Conservation (phyloP, 2,113 vertebrate species). For the Nicator chloris region DNA sequence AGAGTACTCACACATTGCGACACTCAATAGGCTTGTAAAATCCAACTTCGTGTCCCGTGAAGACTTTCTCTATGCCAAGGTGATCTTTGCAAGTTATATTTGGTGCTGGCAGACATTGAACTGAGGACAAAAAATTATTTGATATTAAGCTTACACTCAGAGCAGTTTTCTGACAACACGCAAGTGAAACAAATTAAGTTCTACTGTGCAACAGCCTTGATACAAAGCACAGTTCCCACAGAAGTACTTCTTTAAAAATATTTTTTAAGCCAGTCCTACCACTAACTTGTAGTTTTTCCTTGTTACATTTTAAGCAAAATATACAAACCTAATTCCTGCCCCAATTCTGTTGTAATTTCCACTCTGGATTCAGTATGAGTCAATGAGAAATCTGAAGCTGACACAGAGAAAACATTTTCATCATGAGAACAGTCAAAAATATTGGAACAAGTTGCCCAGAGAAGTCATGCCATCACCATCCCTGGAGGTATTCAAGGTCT, state of each 20-base stretch:
- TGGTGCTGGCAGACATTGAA: constrained; percentile 89
- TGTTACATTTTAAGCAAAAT: not conserved
- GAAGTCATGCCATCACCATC: not conserved
- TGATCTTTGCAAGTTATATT: constrained; percentile 88
- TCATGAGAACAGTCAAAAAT: not conserved
- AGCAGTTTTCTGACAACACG: not conserved
- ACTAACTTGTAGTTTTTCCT: not conserved
- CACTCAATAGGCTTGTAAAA: constrained; percentile 88
- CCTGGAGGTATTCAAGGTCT: not conserved
- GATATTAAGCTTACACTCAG: not conserved
- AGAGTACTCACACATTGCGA: constrained; percentile 90
- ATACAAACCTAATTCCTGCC: not conserved
- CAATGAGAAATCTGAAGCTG: not conserved
- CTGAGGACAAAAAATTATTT: constrained; percentile 66
- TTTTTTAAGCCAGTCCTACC: not conserved
- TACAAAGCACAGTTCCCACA: not conserved
- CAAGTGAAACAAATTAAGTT: not conserved
- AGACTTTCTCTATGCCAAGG: constrained; percentile 83
- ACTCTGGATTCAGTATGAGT: not conserved
- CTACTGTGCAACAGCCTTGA: not conserved
- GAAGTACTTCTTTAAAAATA: not conserved
- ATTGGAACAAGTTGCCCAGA: not conserved
- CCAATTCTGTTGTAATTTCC: not conserved
- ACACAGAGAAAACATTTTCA: not conserved
- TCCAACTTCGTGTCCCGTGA: constrained; percentile 86